phyloP scores from a whole-genome alignment of 2,797 vertebrate species.

The Manis crassicaudata region DNA sequence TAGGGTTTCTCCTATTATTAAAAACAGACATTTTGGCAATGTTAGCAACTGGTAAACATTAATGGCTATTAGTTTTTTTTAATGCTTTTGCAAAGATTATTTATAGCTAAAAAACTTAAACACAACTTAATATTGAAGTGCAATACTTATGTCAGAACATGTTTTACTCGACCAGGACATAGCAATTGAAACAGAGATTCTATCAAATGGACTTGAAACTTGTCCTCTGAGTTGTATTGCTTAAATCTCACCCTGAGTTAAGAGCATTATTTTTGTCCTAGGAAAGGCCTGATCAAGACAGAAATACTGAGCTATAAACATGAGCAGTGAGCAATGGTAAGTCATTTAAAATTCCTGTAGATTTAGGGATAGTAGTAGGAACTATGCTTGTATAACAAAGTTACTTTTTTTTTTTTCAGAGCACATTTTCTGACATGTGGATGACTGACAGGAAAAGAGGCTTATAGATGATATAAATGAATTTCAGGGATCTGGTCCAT shows the following conservation, averaged over 20 bases:
- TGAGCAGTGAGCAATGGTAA: neutral
- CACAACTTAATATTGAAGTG: neutral
- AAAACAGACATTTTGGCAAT: neutral
- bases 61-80: neutral
- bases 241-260: neutral
- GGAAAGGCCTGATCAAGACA: neutral
- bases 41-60: neutral
- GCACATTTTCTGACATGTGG: conserved; percentile 49
- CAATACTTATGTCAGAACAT: neutral
- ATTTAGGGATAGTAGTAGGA: neutral
- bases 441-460: neutral
- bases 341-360: neutral
- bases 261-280: neutral
- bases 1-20: neutral
- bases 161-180: neutral
- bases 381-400: neutral
- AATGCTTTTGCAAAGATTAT: neutral
- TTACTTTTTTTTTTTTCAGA: conserved; percentile 42
- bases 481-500: neutral
- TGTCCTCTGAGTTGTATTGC: neutral
- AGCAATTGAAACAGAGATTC: conserved; percentile 3
- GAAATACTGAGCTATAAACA: neutral
- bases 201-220: neutral
- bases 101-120: neutral
- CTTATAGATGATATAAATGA: conserved; percentile 4